Base-by-base conservation (phyloP, 2,888 invertebrate species). In the Megaustenia siamemsis region DNA sequence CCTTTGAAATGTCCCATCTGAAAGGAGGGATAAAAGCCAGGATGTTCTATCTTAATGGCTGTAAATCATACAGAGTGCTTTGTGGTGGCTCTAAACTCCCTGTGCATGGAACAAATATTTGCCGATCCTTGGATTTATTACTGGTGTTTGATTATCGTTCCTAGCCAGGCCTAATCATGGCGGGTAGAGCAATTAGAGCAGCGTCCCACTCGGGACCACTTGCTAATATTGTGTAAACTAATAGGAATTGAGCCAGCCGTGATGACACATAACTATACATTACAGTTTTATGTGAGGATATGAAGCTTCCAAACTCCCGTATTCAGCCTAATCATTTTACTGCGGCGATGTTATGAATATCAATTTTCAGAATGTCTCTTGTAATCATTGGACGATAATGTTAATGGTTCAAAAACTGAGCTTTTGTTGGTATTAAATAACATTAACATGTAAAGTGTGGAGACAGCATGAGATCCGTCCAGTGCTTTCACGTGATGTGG, bases 201-300 rank as follows among this genome's bases (percentile, higher is more conserved):
- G 56, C 60, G 45, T 56, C 53, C 60, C 83, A 32, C 69, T 79
- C 49, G 60, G 71, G 71, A 63, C 49, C 60, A 71, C 32, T 69
- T 71, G 71, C 83, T 78, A 78, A 71, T 78, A 79, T 84, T 84
- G 78, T 84, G 83, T 79, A 53, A 84, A 84, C 83, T 68, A 56
- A 53, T 43, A 40, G 79, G 35, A 15, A 45, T 28, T 5, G 68
- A 53, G 43, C 32, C 83, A 53, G 43, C 32, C 83, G 83, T 84
- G 83, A 69, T 69, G 83, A 77, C 78, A 53, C 83, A 84, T 84
- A 84, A 82, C 75, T 78, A 68, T 78, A 78, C 63, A 63, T 63
- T 63, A n/a, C 45, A 78, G 63, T 28, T 66, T 43, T 43, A 43
- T 35, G 63, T 45, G 63, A 63, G 63, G 35, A 78, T 60, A 78